phyloP scores from a whole-genome alignment of 2,113 vertebrate species.

The Monarcha castaneiventris region DNA sequence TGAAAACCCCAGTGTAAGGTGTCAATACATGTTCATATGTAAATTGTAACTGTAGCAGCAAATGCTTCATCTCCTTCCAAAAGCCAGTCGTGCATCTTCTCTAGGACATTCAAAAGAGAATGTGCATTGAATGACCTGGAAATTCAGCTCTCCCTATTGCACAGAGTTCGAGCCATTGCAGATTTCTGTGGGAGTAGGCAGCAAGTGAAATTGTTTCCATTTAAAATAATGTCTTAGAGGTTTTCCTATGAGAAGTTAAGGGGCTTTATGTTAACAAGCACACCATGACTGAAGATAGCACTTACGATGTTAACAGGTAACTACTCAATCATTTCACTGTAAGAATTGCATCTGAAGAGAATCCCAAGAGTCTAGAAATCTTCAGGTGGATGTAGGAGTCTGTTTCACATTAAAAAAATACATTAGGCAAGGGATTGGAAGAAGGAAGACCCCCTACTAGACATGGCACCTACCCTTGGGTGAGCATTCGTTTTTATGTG shows the following conservation, averaged over 20 bases:
- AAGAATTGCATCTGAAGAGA: background rate
- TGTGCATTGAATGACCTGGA: background rate
- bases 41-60: background rate
- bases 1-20: background rate
- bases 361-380: background rate
- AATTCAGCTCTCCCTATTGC: background rate
- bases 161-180: background rate
- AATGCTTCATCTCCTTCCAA: background rate
- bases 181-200: background rate
- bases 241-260: background rate
- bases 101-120: background rate
- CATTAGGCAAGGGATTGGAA: background rate
- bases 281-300: background rate
- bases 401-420: background rate
- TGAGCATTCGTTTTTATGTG: background rate
- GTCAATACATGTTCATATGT: background rate
- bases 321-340: background rate
- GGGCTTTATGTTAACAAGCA: background rate
- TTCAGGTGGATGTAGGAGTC: background rate
- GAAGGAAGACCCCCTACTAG: background rate
- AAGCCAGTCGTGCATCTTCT: background rate
- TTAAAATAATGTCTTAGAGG: background rate
- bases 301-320: background rate
- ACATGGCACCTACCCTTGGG: background rate
- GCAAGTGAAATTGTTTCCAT: background rate